Evolutionary conservation across 2,888 invertebrate species (phyloP).

Genomic region (Pollenia amentaria): DNA sequence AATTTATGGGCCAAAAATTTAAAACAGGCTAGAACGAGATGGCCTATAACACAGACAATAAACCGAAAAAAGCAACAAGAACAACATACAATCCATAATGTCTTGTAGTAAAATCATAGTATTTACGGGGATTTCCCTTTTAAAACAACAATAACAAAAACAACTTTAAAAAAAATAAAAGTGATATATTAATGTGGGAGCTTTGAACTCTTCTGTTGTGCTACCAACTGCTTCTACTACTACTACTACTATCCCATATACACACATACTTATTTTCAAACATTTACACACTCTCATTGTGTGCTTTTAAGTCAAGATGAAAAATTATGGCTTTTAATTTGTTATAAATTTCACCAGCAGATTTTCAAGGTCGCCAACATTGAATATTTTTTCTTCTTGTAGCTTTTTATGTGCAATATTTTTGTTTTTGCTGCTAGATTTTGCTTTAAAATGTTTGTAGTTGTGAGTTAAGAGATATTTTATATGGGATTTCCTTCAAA

Average conservation of each 20-base stretch:
- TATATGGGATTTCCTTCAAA: constrained; percentile 19
- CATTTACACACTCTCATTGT: constrained; percentile 37
- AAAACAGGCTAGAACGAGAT: constrained; percentile 72
- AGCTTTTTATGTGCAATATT: constrained; percentile 27
- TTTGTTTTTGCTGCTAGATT: constrained; percentile 46
- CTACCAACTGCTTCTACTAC: constrained; percentile 43
- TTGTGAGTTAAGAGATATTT: constrained; percentile 44
- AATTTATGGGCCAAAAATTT: constrained; percentile 71
- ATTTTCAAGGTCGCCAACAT: constrained; percentile 71
- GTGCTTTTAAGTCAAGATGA: constrained; percentile 81
- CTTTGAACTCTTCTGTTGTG: constrained; percentile 72
- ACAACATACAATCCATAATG: constrained; percentile 54
- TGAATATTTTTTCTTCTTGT: constrained; percentile 29
- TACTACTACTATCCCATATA: constrained; percentile 5
- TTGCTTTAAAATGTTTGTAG: constrained; percentile 13
- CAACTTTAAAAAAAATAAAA: constrained; percentile 67
- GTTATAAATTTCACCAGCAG: constrained; percentile 78
- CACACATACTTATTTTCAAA: background rate
- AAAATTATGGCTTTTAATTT: constrained; percentile 84
- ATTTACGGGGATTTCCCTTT: constrained; percentile 74
- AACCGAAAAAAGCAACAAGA: constrained; percentile 40
- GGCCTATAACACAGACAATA: constrained; percentile 70
- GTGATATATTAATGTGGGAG: constrained; percentile 74
- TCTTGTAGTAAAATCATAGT: constrained; percentile 73
- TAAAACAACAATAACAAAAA: constrained; percentile 60